Evolutionary conservation across 1,140 invertebrate genomes (phyloP), one percentile per base, ranked within the genome.

Genomic region (Polypedilum vanderplanki): DNA sequence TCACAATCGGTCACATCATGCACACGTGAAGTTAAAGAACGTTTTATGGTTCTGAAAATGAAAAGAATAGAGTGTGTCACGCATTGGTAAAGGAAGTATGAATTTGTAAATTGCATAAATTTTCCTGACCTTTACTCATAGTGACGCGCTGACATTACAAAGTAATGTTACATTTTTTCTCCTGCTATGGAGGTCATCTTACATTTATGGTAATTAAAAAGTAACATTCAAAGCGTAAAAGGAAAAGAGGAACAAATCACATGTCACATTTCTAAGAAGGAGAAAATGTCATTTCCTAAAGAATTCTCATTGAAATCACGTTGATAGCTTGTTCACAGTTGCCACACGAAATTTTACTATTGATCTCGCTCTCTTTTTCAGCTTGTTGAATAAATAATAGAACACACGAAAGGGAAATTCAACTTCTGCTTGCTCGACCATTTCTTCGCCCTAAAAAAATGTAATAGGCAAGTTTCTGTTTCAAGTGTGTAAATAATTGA

Each of bases 131-230:
- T 46, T 46, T 46, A 46, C 41, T n/a, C n/a, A n/a, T n/a, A n/a
- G 24, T 33, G 24, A 33, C 24, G 24, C 24, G 24, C 24, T 33
- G 15, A 57, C 15, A 8, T 46, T 12, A 46, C 8, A 46, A 46
- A 1, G 46, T 57, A 57, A 57, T n/a, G 41, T 2, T 46, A 46
- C 15, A 46, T 46, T 1, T 15, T 46, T 46, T 46, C 41, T 46
- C n/a, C 41, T 10, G 46, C 46, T 57, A 33, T 33, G 5, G 24
- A 33, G 24, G 24, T 5, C 24, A 33, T 57, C n/a, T 15, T 0
- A n/a, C n/a, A 57, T 57, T 57, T 57, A 57, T 57, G 46, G 46
- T 57, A 57, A 57, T 57, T 57, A 57, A 33, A 33, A 57, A 57
- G 46, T n/a, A 57, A 57, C 8, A 15, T 57, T 15, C 1, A 57